Conservation (phyloP, 1,140 invertebrate species). For the Daktulosphaira vitifoliae region DNA sequence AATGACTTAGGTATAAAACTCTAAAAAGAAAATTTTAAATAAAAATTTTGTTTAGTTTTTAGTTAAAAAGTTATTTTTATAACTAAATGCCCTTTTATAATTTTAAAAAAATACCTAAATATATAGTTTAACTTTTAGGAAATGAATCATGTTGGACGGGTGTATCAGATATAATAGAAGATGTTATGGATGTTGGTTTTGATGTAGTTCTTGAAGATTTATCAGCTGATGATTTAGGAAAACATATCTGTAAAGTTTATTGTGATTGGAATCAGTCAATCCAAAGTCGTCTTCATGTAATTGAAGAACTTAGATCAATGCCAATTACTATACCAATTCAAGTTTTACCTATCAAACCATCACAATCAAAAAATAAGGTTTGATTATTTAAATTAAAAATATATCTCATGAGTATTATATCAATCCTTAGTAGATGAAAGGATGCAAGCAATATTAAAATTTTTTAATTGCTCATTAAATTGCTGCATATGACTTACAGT, state of each 20-base stretch:
- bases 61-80: too few species aligned
- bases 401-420: too few species aligned
- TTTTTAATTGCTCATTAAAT: too few species aligned
- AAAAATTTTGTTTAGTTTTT: background rate
- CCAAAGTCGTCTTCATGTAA: background rate
- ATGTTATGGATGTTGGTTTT: slow-evolving; percentile 24
- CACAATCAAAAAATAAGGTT: slow-evolving; percentile 11
- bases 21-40: too few species aligned
- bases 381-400: background rate
- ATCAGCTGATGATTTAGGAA: slow-evolving; percentile 13
- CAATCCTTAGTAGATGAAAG: too few species aligned
- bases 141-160: slow-evolving; percentile 2
- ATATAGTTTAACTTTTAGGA: background rate
- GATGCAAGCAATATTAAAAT: too few species aligned
- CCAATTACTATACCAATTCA: slow-evolving; percentile 12
- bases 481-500: too few species aligned
- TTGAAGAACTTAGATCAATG: slow-evolving; percentile 8
- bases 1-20: too few species aligned
- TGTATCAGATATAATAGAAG: slow-evolving; percentile 28
- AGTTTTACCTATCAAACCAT: background rate
- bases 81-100: too few species aligned
- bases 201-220: slow-evolving; percentile 24
- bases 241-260: slow-evolving; percentile 12
- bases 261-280: slow-evolving; percentile 13
- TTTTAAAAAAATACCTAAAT: too few species aligned